A percentile compares a stretch with the other conserved stretches of the same genome.
Conservation (phyloP, 2,113 vertebrate genomes). For the Thinocorus orbignyianus region DNA sequence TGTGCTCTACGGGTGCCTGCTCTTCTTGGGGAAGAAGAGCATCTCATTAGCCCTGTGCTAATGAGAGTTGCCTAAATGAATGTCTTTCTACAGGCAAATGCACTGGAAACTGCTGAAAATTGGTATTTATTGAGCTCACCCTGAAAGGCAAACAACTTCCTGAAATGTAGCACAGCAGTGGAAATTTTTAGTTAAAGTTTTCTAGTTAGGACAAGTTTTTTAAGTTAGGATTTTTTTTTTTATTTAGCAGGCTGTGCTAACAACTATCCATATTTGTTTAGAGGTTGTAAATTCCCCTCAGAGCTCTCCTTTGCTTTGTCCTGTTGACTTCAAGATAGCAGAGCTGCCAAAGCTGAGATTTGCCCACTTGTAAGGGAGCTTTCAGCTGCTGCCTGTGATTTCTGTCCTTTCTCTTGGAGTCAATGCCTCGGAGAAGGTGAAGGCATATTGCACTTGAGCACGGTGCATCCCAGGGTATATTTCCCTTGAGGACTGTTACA, state of each 20-base stretch:
- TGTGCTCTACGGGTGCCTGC: fast-evolving
- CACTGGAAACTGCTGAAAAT: neutral
- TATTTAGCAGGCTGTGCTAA: neutral
- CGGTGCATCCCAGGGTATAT: neutral
- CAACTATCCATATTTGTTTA: neutral
- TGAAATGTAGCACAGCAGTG: fast-evolving
- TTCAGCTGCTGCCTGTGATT: neutral
- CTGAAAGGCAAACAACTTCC: neutral
- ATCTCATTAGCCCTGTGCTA: neutral
- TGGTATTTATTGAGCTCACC: neutral
- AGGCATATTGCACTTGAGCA: neutral
- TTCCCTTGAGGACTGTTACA: neutral
- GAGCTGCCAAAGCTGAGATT: neutral
- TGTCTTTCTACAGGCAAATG: neutral
- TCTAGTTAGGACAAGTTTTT: neutral
- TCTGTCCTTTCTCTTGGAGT: neutral
- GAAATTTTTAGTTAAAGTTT: neutral
- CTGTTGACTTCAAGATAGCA: neutral
- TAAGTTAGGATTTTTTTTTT: neutral
- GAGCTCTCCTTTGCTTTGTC: neutral
- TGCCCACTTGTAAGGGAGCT: neutral
- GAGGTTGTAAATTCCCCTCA: neutral
- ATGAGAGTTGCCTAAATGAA: fast-evolving
- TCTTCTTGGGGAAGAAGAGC: neutral
- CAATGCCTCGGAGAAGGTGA: neutral